Base-by-base conservation (phyloP, 2,888 invertebrate genomes). In the Synergus umbraculus region DNA sequence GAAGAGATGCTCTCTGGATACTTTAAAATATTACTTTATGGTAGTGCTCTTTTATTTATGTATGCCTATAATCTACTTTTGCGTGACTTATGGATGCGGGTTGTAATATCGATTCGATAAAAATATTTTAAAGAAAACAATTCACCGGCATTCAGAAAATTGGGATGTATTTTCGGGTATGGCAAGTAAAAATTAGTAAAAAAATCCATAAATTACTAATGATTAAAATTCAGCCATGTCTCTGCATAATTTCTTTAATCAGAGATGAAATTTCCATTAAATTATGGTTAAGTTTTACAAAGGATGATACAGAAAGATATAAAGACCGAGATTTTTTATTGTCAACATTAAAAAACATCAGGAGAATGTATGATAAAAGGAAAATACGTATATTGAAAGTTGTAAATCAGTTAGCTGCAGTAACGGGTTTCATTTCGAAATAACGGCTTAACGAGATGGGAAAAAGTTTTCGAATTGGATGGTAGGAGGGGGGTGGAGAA, bases 21-120 rank as follows among this genome's bases (percentile, higher is more conserved):
- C 9, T 73, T 73, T n/a, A 73, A n/a, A 54, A 73, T 54, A 54
- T 37, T 73, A 18, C 29, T 54, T 29, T 10, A n/a, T n/a, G 49
- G 4, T 49, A 29, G 9, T n/a, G 54, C 54, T 54, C 15, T 13
- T 46, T 46, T 13, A 22, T 46, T 46, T 73, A 73, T 37, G 37
- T 41, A 5, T 54, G 69, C 29, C 37, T 37, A 37, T 37, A 13
- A 13, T n/a, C 10, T 44, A 46, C 46, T 49, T 73, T 37, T 49
- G 37, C 69, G 37, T 54, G 54, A 73, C 73, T 54, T 41, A 41
- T 18, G 5, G 37, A 12, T 63, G 29, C 63, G 63, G 5, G 63
- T 63, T 63, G 4, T 2, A 1, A 29, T 18, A 73, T 73, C 37
- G 73, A 73, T 73, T 73, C 4, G n/a, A 9, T 41, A 54, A 41